These are phyloP conservation scores for Escarpia spicata DNA, from an alignment of 2,888 invertebrate species.

Conservation along the genomic window DNA sequence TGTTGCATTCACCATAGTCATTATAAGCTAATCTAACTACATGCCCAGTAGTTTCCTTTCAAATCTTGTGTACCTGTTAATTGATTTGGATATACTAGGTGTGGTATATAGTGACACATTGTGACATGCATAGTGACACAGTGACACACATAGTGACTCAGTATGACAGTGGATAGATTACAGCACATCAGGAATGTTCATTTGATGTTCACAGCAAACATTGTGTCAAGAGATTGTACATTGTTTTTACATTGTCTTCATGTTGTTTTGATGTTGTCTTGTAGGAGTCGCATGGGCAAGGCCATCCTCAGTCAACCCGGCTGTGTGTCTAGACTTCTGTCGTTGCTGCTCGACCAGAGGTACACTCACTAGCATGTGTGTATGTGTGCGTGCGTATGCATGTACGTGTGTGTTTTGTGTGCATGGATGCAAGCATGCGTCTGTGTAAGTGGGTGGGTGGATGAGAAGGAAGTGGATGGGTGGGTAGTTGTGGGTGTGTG, in stretches of 20 bases:
- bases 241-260: slow-evolving; percentile 13
- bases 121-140: background rate
- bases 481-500: no score
- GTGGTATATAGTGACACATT: background rate
- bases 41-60: no score
- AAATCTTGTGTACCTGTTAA: no score
- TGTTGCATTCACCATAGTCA: no score
- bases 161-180: background rate
- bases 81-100: background rate
- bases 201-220: background rate
- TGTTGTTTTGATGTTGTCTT: slow-evolving; percentile 24
- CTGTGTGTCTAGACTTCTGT: slow-evolving; percentile 64
- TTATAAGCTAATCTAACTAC: no score
- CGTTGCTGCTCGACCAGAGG: slow-evolving; percentile 63
- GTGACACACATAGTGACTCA: no score
- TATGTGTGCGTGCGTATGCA: background rate
- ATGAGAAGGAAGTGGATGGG: no score
- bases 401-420: no score
- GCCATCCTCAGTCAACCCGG: slow-evolving; percentile 64
- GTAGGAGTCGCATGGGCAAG: slow-evolving; percentile 62
- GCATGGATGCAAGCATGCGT: no score
- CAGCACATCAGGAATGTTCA: background rate
- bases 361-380: slow-evolving; percentile 34
- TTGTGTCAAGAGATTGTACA: background rate
- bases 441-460: no score